These are phyloP conservation scores for Sclerodermus sp. DNA, from an alignment of 2,888 invertebrate genomes.

Conservation along the genomic window DNA sequence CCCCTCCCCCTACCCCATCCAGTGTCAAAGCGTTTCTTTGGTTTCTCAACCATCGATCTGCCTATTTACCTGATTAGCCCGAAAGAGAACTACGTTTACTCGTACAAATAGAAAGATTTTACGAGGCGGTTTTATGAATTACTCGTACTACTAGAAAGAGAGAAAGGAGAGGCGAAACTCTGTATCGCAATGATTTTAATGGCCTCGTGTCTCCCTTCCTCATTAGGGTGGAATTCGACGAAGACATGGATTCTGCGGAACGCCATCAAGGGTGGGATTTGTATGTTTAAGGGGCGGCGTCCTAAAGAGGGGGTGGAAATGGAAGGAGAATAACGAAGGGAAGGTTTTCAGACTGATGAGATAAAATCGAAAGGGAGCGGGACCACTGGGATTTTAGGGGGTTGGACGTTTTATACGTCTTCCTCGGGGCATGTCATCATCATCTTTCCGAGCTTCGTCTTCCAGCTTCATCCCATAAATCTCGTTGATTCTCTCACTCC, in stretches of 20 bases:
- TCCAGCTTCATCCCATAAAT: too few relatives aligned
- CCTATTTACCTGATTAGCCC: too few relatives aligned
- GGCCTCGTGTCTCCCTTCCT: too few relatives aligned
- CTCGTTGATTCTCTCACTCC: too few relatives aligned
- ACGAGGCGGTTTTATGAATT: background rate
- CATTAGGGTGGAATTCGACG: slow-evolving; percentile 13
- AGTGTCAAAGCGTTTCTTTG: too few relatives aligned
- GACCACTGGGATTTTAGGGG: background rate
- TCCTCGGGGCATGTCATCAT: too few relatives aligned
- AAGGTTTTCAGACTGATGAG: background rate
- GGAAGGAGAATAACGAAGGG: background rate
- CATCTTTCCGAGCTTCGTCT: too few relatives aligned
- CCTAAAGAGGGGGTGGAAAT: background rate
- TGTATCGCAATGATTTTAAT: too few relatives aligned
- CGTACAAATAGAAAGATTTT: background rate
- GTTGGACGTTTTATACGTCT: too few relatives aligned
- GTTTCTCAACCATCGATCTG: too few relatives aligned
- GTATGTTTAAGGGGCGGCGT: slow-evolving; percentile 29
- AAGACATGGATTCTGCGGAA: slow-evolving; percentile 12
- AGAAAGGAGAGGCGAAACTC: background rate
- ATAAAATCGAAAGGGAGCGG: background rate
- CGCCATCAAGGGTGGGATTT: slow-evolving; percentile 28
- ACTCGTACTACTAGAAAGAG: background rate
- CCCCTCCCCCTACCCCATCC: too few relatives aligned
- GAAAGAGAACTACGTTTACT: too few relatives aligned